Percentiles rank a stretch among this genome's conserved stretches.
Evolutionary conservation across 2,888 invertebrate genomes (phyloP).

Genomic region (Elmis aenea): DNA sequence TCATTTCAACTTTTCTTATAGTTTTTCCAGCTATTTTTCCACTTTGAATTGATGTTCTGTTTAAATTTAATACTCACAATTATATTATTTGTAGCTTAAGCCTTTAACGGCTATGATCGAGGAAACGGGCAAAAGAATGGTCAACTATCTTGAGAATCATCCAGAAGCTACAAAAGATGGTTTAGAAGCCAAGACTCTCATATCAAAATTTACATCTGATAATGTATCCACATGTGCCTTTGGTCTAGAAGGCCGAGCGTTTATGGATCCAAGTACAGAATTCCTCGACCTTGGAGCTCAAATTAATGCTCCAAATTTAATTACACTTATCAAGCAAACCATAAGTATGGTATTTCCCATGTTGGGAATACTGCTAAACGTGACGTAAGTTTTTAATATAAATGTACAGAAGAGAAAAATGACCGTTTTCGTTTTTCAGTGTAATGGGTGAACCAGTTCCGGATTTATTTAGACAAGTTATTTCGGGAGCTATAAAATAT

Average conservation of each 20-base stretch:
- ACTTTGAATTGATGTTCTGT: too few species aligned
- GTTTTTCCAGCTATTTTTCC: too few species aligned
- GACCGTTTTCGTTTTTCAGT: too few species aligned
- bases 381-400: too few species aligned
- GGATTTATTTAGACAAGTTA: too few species aligned
- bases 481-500: too few species aligned
- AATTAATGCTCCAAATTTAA: background rate
- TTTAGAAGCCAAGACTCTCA: conserved; percentile 44
- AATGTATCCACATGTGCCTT: conserved; percentile 46
- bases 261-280: conserved; percentile 37
- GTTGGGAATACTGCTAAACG: conserved; percentile 23
- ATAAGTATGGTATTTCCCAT: conserved; percentile 25
- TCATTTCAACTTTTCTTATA: too few species aligned
- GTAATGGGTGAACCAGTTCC: too few species aligned
- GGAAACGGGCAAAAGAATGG: conserved; percentile 44
- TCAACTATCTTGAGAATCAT: conserved; percentile 39
- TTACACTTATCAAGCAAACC: conserved; percentile 13
- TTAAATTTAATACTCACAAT: conserved; percentile 23
- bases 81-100: conserved; percentile 39
- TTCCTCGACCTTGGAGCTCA: conserved; percentile 26
- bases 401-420: too few species aligned
- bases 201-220: conserved; percentile 43
- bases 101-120: conserved; percentile 48
- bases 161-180: conserved; percentile 30
- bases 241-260: conserved; percentile 43